These are phyloP conservation scores for Rhingia campestris DNA, from an alignment of 2,888 invertebrate species.

Conservation along the genomic window DNA sequence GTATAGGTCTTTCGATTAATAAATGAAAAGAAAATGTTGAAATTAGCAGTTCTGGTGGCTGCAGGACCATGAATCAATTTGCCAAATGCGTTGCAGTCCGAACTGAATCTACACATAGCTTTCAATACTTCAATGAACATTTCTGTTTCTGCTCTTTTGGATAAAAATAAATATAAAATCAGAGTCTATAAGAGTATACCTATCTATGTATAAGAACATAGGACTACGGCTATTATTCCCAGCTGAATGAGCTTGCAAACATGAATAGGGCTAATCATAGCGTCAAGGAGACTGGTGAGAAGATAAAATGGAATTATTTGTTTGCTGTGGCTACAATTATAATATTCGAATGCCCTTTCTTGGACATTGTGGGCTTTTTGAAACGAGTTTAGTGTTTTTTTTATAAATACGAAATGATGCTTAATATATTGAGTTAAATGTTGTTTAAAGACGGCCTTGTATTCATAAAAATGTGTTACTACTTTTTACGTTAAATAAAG, in stretches of 20 bases:
- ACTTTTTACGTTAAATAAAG: too few species aligned
- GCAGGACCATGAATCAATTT: conserved; percentile 67
- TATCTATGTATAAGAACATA: neutral
- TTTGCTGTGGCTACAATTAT: conserved; percentile 50
- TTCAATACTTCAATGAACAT: conserved; percentile 46
- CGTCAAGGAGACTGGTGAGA: neutral
- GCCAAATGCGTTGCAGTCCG: conserved; percentile 66
- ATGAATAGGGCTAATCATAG: conserved; percentile 52
- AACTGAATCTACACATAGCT: conserved; percentile 19
- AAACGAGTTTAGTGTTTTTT: neutral
- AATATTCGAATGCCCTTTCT: conserved; percentile 23
- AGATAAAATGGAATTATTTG: conserved; percentile 1
- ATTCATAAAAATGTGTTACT: too few species aligned
- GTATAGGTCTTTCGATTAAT: conserved; percentile 58
- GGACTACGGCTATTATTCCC: conserved; percentile 23
- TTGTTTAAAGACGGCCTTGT: too few species aligned
- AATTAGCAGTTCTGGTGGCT: conserved; percentile 64
- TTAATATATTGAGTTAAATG: too few species aligned
- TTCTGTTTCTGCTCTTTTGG: conserved; percentile 25
- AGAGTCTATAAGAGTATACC: conserved; percentile 8
- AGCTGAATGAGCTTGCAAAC: conserved; percentile 31
- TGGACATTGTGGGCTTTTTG: conserved; percentile 14
- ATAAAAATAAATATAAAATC: conserved; percentile 40
- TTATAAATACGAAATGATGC: neutral
- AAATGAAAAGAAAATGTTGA: conserved; percentile 71